Conservation (phyloP, 2,797 vertebrate species). For the Sebastes miniatus region DNA sequence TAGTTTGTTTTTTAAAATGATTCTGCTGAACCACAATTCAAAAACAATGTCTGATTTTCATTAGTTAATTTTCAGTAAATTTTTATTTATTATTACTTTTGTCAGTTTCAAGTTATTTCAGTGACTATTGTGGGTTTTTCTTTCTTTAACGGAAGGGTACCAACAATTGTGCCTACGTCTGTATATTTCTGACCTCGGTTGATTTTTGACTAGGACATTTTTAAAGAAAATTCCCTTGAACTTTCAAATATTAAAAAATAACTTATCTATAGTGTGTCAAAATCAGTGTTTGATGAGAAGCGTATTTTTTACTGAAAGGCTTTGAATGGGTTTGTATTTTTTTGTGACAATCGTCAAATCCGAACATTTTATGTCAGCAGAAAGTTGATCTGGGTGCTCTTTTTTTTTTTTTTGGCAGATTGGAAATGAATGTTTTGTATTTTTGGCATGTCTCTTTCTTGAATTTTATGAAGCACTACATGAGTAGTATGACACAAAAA, state of each 20-base stretch:
- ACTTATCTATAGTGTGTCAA: constrained; percentile 46
- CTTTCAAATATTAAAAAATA: constrained; percentile 39
- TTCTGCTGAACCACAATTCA: too few species aligned
- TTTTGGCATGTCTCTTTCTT: constrained; percentile 23
- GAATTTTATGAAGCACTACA: constrained; percentile 31
- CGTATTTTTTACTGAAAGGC: constrained; percentile 63
- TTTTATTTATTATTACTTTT: too few species aligned
- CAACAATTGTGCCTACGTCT: too few species aligned
- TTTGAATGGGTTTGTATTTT: constrained; percentile 62
- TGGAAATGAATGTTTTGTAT: constrained; percentile 63
- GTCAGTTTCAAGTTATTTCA: too few species aligned
- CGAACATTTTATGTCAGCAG: constrained; percentile 42
- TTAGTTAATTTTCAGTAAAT: too few species aligned
- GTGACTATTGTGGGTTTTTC: too few species aligned
- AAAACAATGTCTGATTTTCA: too few species aligned
- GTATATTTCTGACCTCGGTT: constrained; percentile 45
- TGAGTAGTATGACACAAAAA: constrained; percentile 1
- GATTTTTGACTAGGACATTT: constrained; percentile 31
- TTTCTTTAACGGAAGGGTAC: too few species aligned
- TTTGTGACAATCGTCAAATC: constrained; percentile 74
- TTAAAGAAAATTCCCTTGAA: constrained; percentile 13
- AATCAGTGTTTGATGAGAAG: constrained; percentile 51
- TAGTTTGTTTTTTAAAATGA: too few species aligned
- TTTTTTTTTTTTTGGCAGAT: constrained; percentile 27
- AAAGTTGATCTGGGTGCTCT: constrained; percentile 26